phyloP scores from a whole-genome alignment of 2,797 vertebrate species.

The Hipposideros larvatus region DNA sequence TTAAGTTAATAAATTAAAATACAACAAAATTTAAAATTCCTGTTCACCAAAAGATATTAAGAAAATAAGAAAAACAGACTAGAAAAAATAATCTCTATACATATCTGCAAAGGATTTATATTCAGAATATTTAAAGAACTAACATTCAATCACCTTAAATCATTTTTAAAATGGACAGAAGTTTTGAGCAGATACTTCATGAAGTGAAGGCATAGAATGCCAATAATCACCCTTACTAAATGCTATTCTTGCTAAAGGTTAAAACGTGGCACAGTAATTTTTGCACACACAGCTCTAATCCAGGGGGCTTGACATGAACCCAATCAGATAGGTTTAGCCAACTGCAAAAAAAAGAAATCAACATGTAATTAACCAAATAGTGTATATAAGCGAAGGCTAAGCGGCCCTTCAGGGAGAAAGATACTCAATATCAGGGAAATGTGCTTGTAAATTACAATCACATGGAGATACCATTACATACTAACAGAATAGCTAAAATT shows the following conservation, averaged over 20 bases:
- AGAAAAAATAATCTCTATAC: not conserved
- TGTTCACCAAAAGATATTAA: slow-evolving; percentile 10
- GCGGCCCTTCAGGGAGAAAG: not conserved
- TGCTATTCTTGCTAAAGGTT: not conserved
- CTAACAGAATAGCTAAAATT: slow-evolving; percentile 7
- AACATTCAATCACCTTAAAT: not conserved
- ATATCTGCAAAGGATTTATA: not conserved
- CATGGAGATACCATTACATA: not conserved
- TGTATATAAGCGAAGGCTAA: not conserved
- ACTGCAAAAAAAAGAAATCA: not conserved
- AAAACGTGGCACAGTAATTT: not conserved
- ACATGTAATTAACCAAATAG: not conserved
- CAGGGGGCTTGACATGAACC: not conserved
- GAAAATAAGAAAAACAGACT: not conserved
- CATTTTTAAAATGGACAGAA: not conserved
- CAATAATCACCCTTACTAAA: not conserved
- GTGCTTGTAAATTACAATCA: not conserved
- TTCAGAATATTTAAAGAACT: slow-evolving; percentile 35
- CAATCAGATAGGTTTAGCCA: not conserved
- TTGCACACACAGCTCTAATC: not conserved
- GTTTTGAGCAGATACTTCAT: not conserved
- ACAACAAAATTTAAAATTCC: not conserved
- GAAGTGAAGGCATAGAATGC: not conserved
- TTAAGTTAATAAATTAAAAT: not conserved
- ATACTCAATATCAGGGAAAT: not conserved